Conservation (phyloP, 2,888 invertebrate genomes). For the Deilephila elpenor region DNA sequence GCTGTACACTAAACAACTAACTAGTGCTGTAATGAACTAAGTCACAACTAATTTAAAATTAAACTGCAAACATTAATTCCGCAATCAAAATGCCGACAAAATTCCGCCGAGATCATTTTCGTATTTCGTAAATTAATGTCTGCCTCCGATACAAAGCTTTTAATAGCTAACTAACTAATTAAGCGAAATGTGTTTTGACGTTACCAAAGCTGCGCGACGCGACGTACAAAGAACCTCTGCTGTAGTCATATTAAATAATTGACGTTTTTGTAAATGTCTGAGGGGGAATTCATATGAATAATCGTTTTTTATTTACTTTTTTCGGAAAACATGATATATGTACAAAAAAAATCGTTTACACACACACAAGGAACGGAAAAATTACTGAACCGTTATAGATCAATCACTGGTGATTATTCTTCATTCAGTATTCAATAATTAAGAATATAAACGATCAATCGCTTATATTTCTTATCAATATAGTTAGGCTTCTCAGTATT, state of each 20-base stretch:
- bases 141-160: constrained; percentile 18
- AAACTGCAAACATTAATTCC: constrained; percentile 1
- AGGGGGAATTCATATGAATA: not conserved
- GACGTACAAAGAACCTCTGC: constrained; percentile 5
- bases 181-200: constrained; percentile 16
- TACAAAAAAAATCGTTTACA: too few relatives aligned
- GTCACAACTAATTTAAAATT: not conserved
- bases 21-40: not conserved
- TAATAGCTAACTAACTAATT: constrained; percentile 14
- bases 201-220: not conserved
- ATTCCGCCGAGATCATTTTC: constrained; percentile 8
- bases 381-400: too few relatives aligned
- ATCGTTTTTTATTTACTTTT: not conserved
- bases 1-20: too few relatives aligned
- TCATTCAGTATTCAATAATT: too few relatives aligned
- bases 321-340: too few relatives aligned
- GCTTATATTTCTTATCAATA: too few relatives aligned
- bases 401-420: too few relatives aligned
- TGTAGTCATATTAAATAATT: not conserved
- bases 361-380: too few relatives aligned
- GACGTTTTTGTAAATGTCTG: constrained; percentile 4
- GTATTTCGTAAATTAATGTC: constrained; percentile 3
- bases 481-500: too few relatives aligned
- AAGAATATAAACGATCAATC: too few relatives aligned
- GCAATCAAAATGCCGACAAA: not conserved